A percentile compares a stretch with the other conserved stretches of the same genome.
Evolutionary conservation across 2,113 vertebrate genomes (phyloP).

Genomic region (Xerus inauris): DNA sequence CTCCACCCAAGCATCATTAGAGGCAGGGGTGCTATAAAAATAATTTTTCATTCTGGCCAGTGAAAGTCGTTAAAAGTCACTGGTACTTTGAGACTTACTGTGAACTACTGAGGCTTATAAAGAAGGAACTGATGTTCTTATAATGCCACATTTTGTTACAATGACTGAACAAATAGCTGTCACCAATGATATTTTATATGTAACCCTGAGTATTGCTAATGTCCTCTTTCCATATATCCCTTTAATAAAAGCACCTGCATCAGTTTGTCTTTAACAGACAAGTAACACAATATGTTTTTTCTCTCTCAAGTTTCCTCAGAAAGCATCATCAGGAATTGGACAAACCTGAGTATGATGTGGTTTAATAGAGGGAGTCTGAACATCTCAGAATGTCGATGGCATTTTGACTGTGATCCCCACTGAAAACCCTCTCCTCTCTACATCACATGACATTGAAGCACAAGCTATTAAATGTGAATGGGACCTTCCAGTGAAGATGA

Average conservation of each 20-base stretch:
- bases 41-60: background rate
- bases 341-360: background rate
- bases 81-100: conserved; percentile 25
- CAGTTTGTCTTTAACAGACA: background rate
- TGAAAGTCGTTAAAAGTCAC: conserved; percentile 52
- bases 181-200: background rate
- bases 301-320: background rate
- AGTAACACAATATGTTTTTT: background rate
- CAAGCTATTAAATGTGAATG: background rate
- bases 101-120: background rate
- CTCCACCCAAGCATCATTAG: background rate
- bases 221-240: background rate
- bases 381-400: background rate
- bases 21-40: background rate
- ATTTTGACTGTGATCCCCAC: background rate
- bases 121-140: background rate
- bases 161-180: background rate
- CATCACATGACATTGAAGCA: background rate
- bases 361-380: background rate
- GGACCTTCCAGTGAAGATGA: background rate
- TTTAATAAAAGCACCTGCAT: background rate
- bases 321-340: background rate
- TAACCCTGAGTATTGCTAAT: background rate
- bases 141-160: conserved; percentile 18
- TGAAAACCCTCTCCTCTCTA: background rate